Conservation (phyloP, 2,888 invertebrate species). For the Carterocephalus palaemon region DNA sequence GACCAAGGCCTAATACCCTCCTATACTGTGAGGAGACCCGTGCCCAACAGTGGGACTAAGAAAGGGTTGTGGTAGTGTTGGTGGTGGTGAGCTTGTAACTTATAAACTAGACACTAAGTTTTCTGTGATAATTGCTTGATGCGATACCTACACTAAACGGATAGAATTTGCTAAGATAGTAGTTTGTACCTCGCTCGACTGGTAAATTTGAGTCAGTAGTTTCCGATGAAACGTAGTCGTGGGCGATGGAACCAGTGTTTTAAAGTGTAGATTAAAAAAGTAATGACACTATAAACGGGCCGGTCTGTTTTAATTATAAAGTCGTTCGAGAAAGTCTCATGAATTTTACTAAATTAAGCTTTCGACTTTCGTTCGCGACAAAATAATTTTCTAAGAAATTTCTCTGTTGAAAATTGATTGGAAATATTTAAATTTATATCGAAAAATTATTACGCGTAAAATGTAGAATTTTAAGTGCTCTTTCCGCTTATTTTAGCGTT, state of each 20-base stretch:
- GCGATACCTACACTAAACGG: too few species aligned
- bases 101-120: too few species aligned
- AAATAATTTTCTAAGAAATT: constrained; percentile 11
- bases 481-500: background rate
- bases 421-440: constrained; percentile 8
- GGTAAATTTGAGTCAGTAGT: too few species aligned
- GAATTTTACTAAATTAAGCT: constrained; percentile 16
- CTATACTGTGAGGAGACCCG: too few species aligned
- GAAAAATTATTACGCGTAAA: background rate
- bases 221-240: too few species aligned
- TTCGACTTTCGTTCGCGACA: background rate
- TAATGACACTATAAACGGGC: constrained; percentile 10
- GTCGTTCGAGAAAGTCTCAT: constrained; percentile 11
- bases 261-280: constrained; percentile 12
- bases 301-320: constrained; percentile 11
- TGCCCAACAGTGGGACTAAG: too few species aligned
- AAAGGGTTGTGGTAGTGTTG: too few species aligned
- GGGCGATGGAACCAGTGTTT: background rate
- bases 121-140: too few species aligned
- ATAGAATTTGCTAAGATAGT: too few species aligned
- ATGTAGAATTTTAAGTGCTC: background rate
- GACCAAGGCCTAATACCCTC: too few species aligned
- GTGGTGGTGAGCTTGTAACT: too few species aligned
- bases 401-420: constrained; percentile 4
- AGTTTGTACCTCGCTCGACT: too few species aligned